Evolutionary conservation across 2,113 vertebrate species (phyloP).

Genomic region (Takifugu bimaculatus): DNA sequence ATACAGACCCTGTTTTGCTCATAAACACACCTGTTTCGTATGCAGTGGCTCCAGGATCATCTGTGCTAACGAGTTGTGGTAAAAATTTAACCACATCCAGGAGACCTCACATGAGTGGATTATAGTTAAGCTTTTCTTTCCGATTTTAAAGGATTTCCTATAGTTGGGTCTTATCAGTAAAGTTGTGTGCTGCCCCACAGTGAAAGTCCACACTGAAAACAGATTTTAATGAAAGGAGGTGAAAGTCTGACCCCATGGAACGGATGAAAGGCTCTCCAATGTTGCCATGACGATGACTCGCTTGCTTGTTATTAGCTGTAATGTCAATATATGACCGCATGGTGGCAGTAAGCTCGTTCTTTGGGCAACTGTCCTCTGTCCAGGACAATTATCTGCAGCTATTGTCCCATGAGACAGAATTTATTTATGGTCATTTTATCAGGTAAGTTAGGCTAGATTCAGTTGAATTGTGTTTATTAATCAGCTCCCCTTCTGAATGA

Average conservation of each 20-base stretch:
- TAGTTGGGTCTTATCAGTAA: not conserved
- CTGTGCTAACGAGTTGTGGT: not conserved
- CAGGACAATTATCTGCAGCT: too few relatives aligned
- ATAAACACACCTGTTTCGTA: conserved; percentile 25
- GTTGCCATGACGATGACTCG: not conserved
- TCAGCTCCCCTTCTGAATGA: not conserved
- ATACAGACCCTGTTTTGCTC: not conserved
- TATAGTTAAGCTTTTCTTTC: conserved; percentile 15
- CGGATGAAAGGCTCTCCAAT: not conserved
- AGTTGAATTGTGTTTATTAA: too few relatives aligned
- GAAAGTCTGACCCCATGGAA: not conserved
- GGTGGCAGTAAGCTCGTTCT: conserved; percentile 24
- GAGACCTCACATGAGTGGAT: conserved; percentile 25
- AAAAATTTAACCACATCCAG: conserved; percentile 6
- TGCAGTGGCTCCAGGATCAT: not conserved
- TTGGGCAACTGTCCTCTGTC: too few relatives aligned
- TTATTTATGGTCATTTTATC: too few relatives aligned
- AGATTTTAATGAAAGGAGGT: not conserved
- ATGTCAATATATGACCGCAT: conserved; percentile 11
- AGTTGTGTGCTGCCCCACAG: not conserved
- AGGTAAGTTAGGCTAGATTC: too few relatives aligned
- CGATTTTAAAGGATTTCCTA: not conserved
- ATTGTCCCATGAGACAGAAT: too few relatives aligned
- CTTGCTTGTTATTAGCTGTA: conserved; percentile 16
- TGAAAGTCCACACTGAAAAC: too few relatives aligned